Conservation (phyloP, 2,113 vertebrate genomes). For the Stercorarius parasiticus region DNA sequence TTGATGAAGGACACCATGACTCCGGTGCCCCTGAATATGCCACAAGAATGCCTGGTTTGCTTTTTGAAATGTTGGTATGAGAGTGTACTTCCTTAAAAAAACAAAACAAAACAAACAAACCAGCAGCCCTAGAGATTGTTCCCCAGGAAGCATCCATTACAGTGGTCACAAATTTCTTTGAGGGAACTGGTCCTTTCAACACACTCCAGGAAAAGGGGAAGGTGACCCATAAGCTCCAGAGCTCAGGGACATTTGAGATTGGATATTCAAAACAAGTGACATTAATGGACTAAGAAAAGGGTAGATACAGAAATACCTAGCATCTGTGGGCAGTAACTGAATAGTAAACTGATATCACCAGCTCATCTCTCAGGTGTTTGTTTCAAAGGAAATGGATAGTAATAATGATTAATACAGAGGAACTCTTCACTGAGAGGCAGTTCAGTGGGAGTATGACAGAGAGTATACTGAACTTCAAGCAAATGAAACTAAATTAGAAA, state of each 20-base stretch:
- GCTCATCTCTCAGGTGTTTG: background rate
- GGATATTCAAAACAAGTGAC: background rate
- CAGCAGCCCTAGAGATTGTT: background rate
- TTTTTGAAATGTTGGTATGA: background rate
- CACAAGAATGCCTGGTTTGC: background rate
- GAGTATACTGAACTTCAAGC: background rate
- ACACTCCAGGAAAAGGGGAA: background rate
- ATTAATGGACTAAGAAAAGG: background rate
- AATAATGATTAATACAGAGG: background rate
- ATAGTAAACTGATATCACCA: background rate
- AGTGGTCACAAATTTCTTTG: background rate
- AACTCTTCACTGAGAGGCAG: background rate
- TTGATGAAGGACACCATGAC: background rate
- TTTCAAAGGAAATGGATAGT: background rate
- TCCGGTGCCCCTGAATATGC: background rate
- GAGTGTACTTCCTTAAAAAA: background rate
- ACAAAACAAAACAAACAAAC: too few relatives aligned
- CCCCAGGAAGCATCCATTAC: background rate
- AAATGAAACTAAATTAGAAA: background rate
- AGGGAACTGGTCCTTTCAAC: background rate
- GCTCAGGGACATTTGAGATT: background rate
- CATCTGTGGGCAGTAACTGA: background rate
- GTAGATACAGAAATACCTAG: background rate
- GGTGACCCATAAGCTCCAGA: background rate
- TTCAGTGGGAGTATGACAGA: background rate